Evolutionary conservation across 1,140 invertebrate species (phyloP), one percentile per base, ranked within the genome.

Genomic region (Lasioglossum albipes): DNA sequence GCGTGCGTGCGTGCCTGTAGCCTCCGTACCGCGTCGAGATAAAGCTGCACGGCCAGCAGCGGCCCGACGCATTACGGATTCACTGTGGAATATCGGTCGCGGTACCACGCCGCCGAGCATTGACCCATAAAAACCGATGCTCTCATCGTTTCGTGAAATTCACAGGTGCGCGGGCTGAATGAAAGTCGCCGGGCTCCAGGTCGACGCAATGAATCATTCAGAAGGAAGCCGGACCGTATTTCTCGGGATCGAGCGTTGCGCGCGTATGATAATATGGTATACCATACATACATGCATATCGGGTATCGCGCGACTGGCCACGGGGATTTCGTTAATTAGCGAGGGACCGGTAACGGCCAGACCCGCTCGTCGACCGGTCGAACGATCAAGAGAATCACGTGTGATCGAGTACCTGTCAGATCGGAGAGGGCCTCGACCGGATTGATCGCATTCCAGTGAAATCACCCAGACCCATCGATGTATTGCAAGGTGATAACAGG

Each of bases 351-450:
- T 54, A 18, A 54, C 52, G 13, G 18, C 13, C 52, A n/a, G 54
- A 7, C 7, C 20, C 57, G 20, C 20, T 59, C 20, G 57, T 7
- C 42, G 27, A 12, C 1, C 41, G 22, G 27, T 16, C 22, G 59
- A 36, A 41, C 27, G 31, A 16, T 13, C 1, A 18, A 16, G 70
- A 36, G 36, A 36, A 71, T 85, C 82, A 84, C 83, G 68, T 36
- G 67, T 65, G 52, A 41, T 31, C 16, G 52, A 18, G 65, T 84
- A 87, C 85, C 85, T 87, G 85, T 86, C 84, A 84, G 81, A 86
- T 81, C 49, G 77, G 41, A 65, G 84, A 75, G 64, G 67, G 49
- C 49, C 62, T 75, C 74, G 77, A 77, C 74, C 69, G 70, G 36
- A 57, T 81, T 82, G 72, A 69, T 62, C 31, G 85, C 77, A 83